Conservation (phyloP, 1,140 invertebrate genomes). For the Bradysia coprophila region DNA sequence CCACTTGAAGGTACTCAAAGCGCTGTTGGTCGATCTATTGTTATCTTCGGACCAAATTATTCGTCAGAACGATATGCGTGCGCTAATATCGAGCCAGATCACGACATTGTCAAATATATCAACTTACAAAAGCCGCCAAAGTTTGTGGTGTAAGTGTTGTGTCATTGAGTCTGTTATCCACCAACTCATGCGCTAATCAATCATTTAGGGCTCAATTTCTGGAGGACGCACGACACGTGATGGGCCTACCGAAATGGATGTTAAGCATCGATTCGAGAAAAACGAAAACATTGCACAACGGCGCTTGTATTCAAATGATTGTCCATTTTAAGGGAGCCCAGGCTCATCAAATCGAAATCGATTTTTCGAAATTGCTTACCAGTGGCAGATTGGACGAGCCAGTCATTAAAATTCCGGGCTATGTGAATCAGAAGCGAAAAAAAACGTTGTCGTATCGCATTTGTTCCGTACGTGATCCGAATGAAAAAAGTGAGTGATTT, state of each 20-base stretch:
- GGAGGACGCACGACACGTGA: constrained; percentile 56
- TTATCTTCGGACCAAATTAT: constrained; percentile 60
- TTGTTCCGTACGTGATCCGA: constrained; percentile 50
- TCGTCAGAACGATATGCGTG: constrained; percentile 60
- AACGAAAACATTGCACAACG: constrained; percentile 55
- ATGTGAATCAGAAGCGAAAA: constrained; percentile 48
- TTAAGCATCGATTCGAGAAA: constrained; percentile 63
- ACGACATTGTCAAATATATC: constrained; percentile 78
- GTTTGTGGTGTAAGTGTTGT: constrained; percentile 61
- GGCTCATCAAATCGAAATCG: constrained; percentile 51
- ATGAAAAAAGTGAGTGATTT: constrained; percentile 37
- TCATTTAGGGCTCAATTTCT: constrained; percentile 59
- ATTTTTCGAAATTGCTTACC: constrained; percentile 49
- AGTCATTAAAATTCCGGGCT: constrained; percentile 60
- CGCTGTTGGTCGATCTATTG: constrained; percentile 68
- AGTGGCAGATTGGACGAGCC: constrained; percentile 51
- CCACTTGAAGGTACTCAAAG: constrained; percentile 57
- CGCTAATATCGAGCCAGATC: constrained; percentile 79
- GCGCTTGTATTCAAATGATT: constrained; percentile 70
- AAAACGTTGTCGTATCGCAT: constrained; percentile 45
- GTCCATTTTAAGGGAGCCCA: constrained; percentile 73
- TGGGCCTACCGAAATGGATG: constrained; percentile 82
- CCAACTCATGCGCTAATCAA: background rate
- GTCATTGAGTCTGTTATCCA: background rate
- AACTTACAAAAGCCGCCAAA: constrained; percentile 70